Percentiles rank a stretch among this genome's conserved stretches.
Evolutionary conservation across 2,797 vertebrate genomes (phyloP).

Genomic region (Catamblyrhynchus diadema): DNA sequence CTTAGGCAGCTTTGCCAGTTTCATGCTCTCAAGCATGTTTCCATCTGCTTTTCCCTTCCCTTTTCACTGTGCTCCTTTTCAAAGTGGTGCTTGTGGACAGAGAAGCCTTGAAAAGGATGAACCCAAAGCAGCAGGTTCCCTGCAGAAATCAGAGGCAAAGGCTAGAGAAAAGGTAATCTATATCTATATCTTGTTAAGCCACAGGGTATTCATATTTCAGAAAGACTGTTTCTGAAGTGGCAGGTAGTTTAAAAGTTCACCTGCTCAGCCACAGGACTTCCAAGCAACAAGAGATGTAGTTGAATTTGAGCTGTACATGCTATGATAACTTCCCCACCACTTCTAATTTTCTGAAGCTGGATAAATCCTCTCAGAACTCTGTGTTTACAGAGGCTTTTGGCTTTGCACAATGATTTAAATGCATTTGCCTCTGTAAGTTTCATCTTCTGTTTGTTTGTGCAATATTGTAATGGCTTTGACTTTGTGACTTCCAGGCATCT

Average conservation of each 20-base stretch:
- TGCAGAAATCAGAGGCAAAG: neutral
- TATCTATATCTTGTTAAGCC: neutral
- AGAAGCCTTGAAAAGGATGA: neutral
- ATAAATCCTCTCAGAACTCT: neutral
- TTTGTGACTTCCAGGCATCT: neutral
- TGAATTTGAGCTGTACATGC: neutral
- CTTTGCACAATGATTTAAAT: neutral
- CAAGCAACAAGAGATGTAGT: neutral
- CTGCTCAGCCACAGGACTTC: neutral
- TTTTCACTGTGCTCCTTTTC: neutral
- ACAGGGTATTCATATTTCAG: neutral
- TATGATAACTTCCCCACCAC: neutral
- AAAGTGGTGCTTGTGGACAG: neutral
- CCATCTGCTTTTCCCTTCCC: neutral
- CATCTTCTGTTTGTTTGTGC: neutral
- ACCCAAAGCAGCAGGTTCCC: neutral
- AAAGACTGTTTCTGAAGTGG: neutral
- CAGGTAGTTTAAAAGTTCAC: neutral
- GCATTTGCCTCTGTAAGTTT: neutral
- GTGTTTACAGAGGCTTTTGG: neutral
- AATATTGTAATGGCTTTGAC: slow-evolving; percentile 10
- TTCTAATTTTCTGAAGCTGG: neutral
- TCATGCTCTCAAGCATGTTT: rapidly evolving
- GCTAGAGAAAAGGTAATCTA: neutral
- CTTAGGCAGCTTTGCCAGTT: neutral